phyloP scores from a whole-genome alignment of 2,797 vertebrate genomes.

The Sandelia bainsii region DNA sequence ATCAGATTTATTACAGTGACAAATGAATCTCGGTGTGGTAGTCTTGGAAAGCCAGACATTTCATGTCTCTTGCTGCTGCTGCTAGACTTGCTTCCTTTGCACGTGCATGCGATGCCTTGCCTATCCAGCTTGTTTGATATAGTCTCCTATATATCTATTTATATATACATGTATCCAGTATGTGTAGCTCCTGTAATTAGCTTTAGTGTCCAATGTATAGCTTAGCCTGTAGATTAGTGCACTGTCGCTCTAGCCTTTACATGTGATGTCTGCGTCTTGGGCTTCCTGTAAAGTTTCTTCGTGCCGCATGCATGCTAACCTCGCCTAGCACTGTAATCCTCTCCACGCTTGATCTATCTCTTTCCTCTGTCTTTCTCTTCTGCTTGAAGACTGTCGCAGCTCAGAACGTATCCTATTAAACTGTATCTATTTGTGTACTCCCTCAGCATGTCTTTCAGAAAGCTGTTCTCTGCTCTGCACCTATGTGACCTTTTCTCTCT shows the following conservation, averaged over 20 bases:
- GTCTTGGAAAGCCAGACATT: constrained; percentile 63
- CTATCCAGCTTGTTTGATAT: constrained; percentile 82
- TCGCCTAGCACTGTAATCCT: constrained; percentile 74
- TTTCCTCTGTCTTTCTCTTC: constrained; percentile 75
- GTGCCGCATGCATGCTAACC: constrained; percentile 83
- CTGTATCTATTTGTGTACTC: constrained; percentile 76
- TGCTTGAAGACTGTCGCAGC: constrained; percentile 77
- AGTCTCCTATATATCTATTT: constrained; percentile 76
- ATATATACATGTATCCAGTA: constrained; percentile 71
- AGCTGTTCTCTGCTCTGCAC: constrained; percentile 73
- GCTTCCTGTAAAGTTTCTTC: constrained; percentile 76
- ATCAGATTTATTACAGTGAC: constrained; percentile 41
- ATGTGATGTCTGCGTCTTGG: constrained; percentile 75
- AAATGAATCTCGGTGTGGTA: constrained; percentile 52
- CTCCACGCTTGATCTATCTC: constrained; percentile 76
- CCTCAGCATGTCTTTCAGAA: constrained; percentile 83
- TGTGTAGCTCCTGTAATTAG: constrained; percentile 81
- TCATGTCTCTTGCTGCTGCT: constrained; percentile 74
- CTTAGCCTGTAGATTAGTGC: constrained; percentile 84
- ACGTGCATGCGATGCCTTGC: constrained; percentile 86
- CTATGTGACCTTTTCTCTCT: constrained; percentile 68
- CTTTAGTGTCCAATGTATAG: constrained; percentile 78
- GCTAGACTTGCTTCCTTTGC: constrained; percentile 82
- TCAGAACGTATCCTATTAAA: constrained; percentile 70
- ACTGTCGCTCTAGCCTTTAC: constrained; percentile 83